Conservation (phyloP, 2,888 invertebrate genomes). For the Luperina nickerlii region DNA sequence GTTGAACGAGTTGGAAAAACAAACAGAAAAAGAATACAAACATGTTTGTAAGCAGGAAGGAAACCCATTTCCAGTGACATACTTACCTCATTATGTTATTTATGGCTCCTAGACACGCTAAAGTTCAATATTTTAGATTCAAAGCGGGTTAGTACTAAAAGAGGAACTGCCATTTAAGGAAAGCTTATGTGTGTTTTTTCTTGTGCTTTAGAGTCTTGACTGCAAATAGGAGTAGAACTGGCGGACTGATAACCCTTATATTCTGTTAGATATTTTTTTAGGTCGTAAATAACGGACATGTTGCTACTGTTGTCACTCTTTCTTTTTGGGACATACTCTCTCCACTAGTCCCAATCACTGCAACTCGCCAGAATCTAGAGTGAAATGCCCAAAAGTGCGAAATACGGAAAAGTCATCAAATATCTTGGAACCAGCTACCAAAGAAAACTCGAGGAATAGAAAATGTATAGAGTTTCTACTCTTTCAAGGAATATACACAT, state of each 20-base stretch:
- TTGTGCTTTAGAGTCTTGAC: neutral
- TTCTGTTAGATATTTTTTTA: neutral
- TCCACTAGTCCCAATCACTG: neutral
- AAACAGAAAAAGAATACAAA: neutral
- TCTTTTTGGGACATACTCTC: neutral
- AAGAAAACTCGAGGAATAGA: neutral
- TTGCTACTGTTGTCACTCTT: neutral
- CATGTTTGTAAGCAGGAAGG: neutral
- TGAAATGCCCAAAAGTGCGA: neutral
- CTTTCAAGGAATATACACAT: neutral
- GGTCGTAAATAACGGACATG: neutral
- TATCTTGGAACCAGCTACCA: neutral
- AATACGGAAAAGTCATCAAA: neutral
- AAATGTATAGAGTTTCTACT: too few relatives aligned
- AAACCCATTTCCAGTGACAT: slow-evolving; percentile 18
- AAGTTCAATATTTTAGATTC: neutral
- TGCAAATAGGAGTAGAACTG: neutral
- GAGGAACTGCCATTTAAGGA: neutral
- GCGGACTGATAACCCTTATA: neutral
- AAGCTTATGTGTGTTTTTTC: neutral
- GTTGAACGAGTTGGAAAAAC: neutral
- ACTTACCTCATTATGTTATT: neutral
- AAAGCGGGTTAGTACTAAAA: neutral
- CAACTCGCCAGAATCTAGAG: neutral
- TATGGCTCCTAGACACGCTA: neutral